Evolutionary conservation across 1,140 invertebrate genomes (phyloP).

Genomic region (Anastrepha ludens): DNA sequence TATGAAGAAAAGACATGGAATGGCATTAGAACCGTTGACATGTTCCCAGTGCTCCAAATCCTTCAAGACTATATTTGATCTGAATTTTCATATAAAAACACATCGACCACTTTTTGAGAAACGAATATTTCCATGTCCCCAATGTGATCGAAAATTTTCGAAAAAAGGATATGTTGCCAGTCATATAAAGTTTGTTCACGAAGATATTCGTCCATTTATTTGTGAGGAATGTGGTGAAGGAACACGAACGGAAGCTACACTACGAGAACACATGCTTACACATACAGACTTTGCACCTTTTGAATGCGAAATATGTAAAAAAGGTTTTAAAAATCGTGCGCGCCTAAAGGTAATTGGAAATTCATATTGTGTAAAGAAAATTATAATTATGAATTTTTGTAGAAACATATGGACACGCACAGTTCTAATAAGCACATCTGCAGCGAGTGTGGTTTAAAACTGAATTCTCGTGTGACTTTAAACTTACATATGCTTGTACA

Average conservation of each 20-base stretch:
- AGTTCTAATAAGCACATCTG: slow-evolving; percentile 75
- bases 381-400: neutral
- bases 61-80: slow-evolving; percentile 47
- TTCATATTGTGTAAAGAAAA: neutral
- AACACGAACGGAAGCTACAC: slow-evolving; percentile 74
- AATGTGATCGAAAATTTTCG: slow-evolving; percentile 68
- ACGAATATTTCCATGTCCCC: slow-evolving; percentile 62
- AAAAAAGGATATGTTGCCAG: slow-evolving; percentile 66
- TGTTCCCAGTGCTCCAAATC: slow-evolving; percentile 67
- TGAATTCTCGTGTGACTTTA: slow-evolving; percentile 75
- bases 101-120: slow-evolving; percentile 61
- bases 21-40: slow-evolving; percentile 11
- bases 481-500: slow-evolving; percentile 76
- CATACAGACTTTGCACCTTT: slow-evolving; percentile 75
- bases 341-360: slow-evolving; percentile 60
- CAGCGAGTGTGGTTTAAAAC: slow-evolving; percentile 74
- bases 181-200: slow-evolving; percentile 73
- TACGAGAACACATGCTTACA: slow-evolving; percentile 75
- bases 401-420: slow-evolving; percentile 73
- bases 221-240: slow-evolving; percentile 75
- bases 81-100: slow-evolving; percentile 42
- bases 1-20: no score
- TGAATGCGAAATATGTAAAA: slow-evolving; percentile 75
- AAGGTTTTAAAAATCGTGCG: slow-evolving; percentile 71
- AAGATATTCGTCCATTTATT: slow-evolving; percentile 74